Evolutionary conservation across 2,113 vertebrate genomes (phyloP), one percentile per base, ranked within the genome.

Genomic region (Crotophaga sulcirostris): DNA sequence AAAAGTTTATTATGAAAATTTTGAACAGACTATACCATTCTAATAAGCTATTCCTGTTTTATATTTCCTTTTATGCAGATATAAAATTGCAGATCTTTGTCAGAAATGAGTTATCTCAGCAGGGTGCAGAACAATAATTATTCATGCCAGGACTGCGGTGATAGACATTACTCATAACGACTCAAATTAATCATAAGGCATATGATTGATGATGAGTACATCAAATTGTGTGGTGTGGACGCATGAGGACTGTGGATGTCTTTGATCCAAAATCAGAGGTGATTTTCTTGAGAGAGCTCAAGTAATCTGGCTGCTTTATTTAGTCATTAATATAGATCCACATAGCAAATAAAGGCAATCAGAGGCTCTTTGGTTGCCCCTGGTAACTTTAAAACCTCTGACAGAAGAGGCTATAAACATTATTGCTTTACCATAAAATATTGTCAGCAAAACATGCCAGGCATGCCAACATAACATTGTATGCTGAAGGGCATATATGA

Each of bases 131-230:
- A 82, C 76, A 90, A 52, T 96, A 96, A 97, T 97, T 95, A 94
- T 95, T 97, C 96, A 94, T 96, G 58, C 87, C 49, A 89, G 72
- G 78, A 91, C 75, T 96, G 47, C n/a, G 2, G 73, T 96, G 95
- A 94, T 86, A 97, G 90, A 87, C 94, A 47, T 98, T 97, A 94
- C 88, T 98, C 95, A 96, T 85, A 93, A 95, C 64, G 58, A 96
- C 88, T 97, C 95, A 97, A 95, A 89, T 91, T 96, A 98, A 85
- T 97, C 94, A 97, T 84, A 94, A 78, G 51, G 36, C 90, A 80
- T 93, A 63, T 97, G 96, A 96, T 89, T 92, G 94, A 97, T 93
- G 72, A 92, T 94, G 75, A 96, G 19, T 42, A 40, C 69, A 92
- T 94, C 79, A 90, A 92, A 96, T 90, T 93, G 86, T 96, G 91